These are phyloP conservation scores for Austrolebias charrua DNA, from an alignment of 2,797 vertebrate species.

Conservation along the genomic window DNA sequence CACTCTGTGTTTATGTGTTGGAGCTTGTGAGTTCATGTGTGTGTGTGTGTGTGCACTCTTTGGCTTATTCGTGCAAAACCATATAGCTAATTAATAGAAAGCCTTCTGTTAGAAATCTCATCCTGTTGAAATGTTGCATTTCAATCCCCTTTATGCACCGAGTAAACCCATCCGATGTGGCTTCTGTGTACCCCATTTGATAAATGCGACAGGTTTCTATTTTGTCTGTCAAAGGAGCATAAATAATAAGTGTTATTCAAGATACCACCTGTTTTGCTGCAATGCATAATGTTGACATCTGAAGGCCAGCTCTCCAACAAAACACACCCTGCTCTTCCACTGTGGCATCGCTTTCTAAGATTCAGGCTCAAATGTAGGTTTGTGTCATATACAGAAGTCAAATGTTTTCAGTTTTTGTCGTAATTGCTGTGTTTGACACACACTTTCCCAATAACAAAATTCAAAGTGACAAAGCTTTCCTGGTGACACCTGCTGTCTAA, in stretches of 20 bases:
- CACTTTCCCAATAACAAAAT: conserved; percentile 45
- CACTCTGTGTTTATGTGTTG: conserved; percentile 32
- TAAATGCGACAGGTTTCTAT: conserved; percentile 62
- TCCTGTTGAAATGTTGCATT: conserved; percentile 47
- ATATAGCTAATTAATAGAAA: conserved; percentile 9
- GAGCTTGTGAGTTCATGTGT: conserved; percentile 7
- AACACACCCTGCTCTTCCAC: conserved; percentile 11
- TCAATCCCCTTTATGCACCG: conserved; percentile 46
- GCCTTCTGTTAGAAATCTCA: conserved; percentile 31
- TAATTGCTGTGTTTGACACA: conserved; percentile 46
- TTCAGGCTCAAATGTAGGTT: conserved; percentile 58
- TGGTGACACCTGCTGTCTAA: conserved; percentile 64
- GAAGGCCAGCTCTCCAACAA: conserved; percentile 20
- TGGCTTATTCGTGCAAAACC: conserved; percentile 32
- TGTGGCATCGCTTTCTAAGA: conserved; percentile 23
- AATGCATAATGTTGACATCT: conserved; percentile 45
- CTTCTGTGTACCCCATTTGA: conserved; percentile 55
- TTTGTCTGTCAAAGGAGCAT: conserved; percentile 58
- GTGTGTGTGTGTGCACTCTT: conserved; percentile 8
- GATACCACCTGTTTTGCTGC: conserved; percentile 39
- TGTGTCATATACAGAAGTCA: conserved; percentile 46
- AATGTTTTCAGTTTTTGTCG: conserved; percentile 38
- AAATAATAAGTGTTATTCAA: conserved; percentile 57
- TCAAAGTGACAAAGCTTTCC: conserved; percentile 63
- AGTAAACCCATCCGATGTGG: conserved; percentile 40